Percentiles rank a stretch among this genome's conserved stretches.
Evolutionary conservation across 2,113 vertebrate species (phyloP).

Genomic region (Candoia aspera): DNA sequence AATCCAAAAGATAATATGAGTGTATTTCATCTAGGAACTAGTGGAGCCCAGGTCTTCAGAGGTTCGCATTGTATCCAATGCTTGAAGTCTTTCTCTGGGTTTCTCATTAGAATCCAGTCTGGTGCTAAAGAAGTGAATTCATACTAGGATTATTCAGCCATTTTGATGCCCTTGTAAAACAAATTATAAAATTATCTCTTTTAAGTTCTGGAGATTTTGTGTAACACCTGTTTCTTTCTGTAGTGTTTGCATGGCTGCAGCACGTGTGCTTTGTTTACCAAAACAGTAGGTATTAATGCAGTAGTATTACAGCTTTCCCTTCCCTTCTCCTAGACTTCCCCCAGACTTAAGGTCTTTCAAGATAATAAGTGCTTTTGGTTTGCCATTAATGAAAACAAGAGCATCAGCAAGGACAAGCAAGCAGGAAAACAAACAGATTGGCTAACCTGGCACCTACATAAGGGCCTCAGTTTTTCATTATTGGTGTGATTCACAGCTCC

Average conservation of each 20-base stretch:
- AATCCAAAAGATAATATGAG: background rate
- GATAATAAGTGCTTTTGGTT: background rate
- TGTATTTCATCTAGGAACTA: background rate
- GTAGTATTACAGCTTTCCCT: constrained; percentile 5
- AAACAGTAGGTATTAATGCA: constrained; percentile 17
- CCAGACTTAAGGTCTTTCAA: background rate
- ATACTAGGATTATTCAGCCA: background rate
- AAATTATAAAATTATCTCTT: background rate
- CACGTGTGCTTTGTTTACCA: background rate
- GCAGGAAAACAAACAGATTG: constrained; percentile 35
- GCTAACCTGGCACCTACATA: background rate
- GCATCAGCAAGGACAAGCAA: background rate
- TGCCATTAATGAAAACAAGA: constrained; percentile 2
- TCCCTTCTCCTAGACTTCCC: background rate
- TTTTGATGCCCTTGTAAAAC: background rate
- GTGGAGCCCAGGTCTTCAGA: background rate
- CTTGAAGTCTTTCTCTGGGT: background rate
- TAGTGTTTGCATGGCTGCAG: background rate
- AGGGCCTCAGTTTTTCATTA: constrained; percentile 13
- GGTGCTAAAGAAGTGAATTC: background rate
- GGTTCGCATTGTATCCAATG: too few species aligned
- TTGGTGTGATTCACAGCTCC: background rate
- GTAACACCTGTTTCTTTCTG: constrained; percentile 12
- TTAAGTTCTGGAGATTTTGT: background rate
- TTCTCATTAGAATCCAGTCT: background rate